Evolutionary conservation across 1,140 invertebrate species (phyloP).

Genomic region (Diachasmimorpha longicaudata): DNA sequence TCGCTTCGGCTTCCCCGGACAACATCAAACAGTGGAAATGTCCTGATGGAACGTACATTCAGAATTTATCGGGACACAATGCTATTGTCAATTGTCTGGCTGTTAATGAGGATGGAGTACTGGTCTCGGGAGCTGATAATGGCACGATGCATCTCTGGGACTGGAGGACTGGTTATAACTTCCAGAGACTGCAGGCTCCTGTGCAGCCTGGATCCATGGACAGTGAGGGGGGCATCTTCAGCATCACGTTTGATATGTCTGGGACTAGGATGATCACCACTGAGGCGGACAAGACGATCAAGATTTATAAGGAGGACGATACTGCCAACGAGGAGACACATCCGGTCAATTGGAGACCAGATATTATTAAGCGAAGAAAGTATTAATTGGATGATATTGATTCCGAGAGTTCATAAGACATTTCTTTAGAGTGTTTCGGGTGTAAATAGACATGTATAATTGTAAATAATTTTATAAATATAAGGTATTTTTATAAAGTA

Average conservation of each 20-base stretch:
- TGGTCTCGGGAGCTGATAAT: constrained; percentile 98
- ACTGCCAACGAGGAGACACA: no score
- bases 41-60: constrained; percentile 97
- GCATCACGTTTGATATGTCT: constrained; percentile 93
- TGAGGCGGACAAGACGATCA: no score
- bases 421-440: background rate
- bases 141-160: constrained; percentile 99
- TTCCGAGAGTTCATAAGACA: no score
- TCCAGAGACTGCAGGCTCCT: no score
- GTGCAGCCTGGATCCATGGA: constrained; percentile 99
- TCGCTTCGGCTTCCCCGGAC: constrained; percentile 97
- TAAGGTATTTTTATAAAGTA: background rate
- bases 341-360: no score
- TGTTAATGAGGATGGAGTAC: constrained; percentile 91
- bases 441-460: background rate
- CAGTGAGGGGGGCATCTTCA: constrained; percentile 96
- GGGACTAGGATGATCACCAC: constrained; percentile 91
- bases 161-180: constrained; percentile 98
- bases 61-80: constrained; percentile 98
- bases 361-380: no score
- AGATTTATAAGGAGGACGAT: no score
- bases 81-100: no score
- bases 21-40: constrained; percentile 99
- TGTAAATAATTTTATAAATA: background rate
- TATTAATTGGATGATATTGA: constrained; percentile 81